Evolutionary conservation across 1,140 invertebrate species (phyloP), one percentile per base, ranked within the genome.

Genomic region (Megalonaias nervosa): DNA sequence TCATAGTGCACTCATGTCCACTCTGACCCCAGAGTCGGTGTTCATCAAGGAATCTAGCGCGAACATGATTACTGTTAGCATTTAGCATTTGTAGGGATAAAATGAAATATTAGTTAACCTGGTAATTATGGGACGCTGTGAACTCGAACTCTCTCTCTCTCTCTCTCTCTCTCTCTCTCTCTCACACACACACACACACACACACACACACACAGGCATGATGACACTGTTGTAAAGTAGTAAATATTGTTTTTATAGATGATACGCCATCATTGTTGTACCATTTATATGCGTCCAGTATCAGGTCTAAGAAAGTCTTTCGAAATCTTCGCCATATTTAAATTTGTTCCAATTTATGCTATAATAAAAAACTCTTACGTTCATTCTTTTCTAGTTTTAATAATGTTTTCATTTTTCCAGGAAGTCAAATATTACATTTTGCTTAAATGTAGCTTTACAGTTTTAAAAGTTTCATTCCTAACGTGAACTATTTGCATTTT

Each of bases 11-110:
- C 19, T 48, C 68, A 68, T 78, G 74, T 73, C 74, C 65, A 78
- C 65, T 72, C 73, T 78, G 71, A 67, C 76, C 76, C 69, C 74
- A 73, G 73, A 78, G 69, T 78, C 74, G 76, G 56, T 71, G 76
- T 19, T 57, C 65, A 73, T 73, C 73, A 78, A 71, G 67, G 71
- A 65, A 71, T 71, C 38, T 69, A 73, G 65, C 59, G 65, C 64
- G 65, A 71, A 38, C 31, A 61, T 64, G 71, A 69, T 48, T 48
- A 48, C 38, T 48, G 76, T 48, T 17, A 19, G 21, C 65, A 56
- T 74, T 74, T 74, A 68, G 61, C 65, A 69, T 73, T 38, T 73
- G 74, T 23, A 19, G 68, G 65, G 69, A 73, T 64, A 72, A 66
- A 78, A 78, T 48, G 57, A 69, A 62, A 58, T 66, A 73, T 65